phyloP scores from a whole-genome alignment of 2,888 invertebrate species.

The Ormyrus rosae region DNA sequence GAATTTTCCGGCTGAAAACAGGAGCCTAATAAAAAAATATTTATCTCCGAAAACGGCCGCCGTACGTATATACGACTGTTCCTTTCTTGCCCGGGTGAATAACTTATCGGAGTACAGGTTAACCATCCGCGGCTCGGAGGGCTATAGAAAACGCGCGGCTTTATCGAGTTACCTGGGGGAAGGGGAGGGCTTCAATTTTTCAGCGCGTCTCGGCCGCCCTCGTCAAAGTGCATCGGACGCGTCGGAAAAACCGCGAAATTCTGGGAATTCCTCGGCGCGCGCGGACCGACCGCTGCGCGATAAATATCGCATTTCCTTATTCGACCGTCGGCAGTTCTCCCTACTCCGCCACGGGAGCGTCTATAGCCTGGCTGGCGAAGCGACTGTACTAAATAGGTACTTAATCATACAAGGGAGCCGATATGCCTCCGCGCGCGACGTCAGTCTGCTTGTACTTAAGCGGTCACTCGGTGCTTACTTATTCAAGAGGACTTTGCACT shows the following conservation, averaged over 20 bases:
- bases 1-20: background rate
- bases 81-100: no score
- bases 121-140: no score
- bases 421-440: slow-evolving; percentile 44
- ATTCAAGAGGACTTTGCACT: slow-evolving; percentile 59
- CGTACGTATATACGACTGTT: no score
- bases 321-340: background rate
- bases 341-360: slow-evolving; percentile 7
- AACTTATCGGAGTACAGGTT: no score
- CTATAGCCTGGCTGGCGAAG: slow-evolving; percentile 28
- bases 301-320: slow-evolving; percentile 44
- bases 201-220: no score
- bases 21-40: background rate
- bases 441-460: slow-evolving; percentile 55
- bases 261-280: no score
- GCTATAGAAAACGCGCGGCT: no score
- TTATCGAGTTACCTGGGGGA: no score
- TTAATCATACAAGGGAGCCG: slow-evolving; percentile 55
- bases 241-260: no score
- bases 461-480: slow-evolving; percentile 57
- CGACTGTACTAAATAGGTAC: slow-evolving; percentile 52
- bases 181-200: no score
- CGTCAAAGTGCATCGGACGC: no score
- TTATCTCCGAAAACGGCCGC: no score
- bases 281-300: slow-evolving; percentile 2